Evolutionary conservation across 2,888 invertebrate species (phyloP).

Genomic region (Lymantria dispar): DNA sequence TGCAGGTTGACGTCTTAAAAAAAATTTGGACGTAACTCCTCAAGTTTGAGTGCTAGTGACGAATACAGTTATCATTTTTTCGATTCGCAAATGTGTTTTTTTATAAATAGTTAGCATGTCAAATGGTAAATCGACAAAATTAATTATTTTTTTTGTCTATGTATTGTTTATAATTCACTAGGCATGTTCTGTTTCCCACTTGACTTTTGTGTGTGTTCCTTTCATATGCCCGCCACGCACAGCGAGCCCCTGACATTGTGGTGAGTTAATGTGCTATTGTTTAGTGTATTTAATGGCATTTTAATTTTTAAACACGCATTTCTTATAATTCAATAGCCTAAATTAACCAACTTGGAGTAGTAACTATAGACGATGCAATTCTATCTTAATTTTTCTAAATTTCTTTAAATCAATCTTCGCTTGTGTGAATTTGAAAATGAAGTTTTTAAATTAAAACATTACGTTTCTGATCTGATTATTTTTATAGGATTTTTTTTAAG

Average conservation of each 20-base stretch:
- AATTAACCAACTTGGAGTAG: not conserved
- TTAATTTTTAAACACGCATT: not conserved
- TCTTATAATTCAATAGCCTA: not conserved
- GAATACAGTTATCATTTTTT: no score
- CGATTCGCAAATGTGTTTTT: not conserved
- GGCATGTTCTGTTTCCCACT: slow-evolving; percentile 17
- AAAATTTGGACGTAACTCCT: no score
- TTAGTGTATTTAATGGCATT: not conserved
- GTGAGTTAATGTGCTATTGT: slow-evolving; percentile 40
- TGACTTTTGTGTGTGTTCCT: slow-evolving; percentile 45
- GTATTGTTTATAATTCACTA: slow-evolving; percentile 12
- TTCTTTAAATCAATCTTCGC: no score
- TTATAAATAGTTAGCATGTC: not conserved
- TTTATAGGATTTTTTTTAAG: no score
- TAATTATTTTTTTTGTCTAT: not conserved
- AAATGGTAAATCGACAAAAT: not conserved
- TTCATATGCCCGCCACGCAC: slow-evolving; percentile 49
- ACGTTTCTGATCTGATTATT: no score
- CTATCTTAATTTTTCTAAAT: no score
- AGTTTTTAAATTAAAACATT: no score
- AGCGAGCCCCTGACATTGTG: slow-evolving; percentile 73
- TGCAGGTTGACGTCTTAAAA: no score
- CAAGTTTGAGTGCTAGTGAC: no score
- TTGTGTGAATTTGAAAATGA: no score
- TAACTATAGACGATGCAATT: no score